phyloP scores from a whole-genome alignment of 2,113 vertebrate species.

The Lagopus leucura region DNA sequence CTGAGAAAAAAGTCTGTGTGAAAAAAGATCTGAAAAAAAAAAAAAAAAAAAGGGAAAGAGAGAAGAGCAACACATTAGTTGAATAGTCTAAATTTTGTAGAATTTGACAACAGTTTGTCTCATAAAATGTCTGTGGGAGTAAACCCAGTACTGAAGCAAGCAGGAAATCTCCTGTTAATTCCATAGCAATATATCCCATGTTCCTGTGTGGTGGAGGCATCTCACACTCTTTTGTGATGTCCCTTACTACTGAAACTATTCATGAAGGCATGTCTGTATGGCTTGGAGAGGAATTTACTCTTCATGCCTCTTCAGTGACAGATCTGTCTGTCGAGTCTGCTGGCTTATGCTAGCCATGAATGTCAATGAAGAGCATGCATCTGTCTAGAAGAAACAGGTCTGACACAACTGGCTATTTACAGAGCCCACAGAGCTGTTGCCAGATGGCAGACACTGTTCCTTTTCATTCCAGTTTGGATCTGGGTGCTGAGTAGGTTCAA shows the following conservation, averaged over 20 bases:
- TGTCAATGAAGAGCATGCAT: background rate
- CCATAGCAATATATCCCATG: rapidly evolving
- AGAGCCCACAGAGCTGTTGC: background rate
- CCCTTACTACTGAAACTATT: background rate
- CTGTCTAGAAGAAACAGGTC: background rate
- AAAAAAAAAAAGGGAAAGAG: background rate
- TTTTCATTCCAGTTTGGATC: background rate
- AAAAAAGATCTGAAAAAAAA: background rate
- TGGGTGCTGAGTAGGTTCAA: background rate
- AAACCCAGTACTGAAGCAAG: background rate
- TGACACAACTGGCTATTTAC: background rate
- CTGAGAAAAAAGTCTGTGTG: background rate
- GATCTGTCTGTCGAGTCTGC: background rate
- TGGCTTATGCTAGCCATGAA: background rate
- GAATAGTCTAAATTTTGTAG: background rate
- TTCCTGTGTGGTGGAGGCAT: background rate
- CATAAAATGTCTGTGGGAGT: background rate
- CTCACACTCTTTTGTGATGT: background rate
- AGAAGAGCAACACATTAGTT: background rate
- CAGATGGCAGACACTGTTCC: slow-evolving; percentile 14
- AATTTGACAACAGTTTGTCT: background rate
- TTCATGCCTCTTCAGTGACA: background rate
- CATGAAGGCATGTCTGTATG: rapidly evolving
- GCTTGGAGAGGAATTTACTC: rapidly evolving
- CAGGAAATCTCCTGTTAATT: background rate